A percentile compares a stretch with the other conserved stretches of the same genome.
phyloP scores from a whole-genome alignment of 2,113 vertebrate genomes.

The Crypturellus undulatus region DNA sequence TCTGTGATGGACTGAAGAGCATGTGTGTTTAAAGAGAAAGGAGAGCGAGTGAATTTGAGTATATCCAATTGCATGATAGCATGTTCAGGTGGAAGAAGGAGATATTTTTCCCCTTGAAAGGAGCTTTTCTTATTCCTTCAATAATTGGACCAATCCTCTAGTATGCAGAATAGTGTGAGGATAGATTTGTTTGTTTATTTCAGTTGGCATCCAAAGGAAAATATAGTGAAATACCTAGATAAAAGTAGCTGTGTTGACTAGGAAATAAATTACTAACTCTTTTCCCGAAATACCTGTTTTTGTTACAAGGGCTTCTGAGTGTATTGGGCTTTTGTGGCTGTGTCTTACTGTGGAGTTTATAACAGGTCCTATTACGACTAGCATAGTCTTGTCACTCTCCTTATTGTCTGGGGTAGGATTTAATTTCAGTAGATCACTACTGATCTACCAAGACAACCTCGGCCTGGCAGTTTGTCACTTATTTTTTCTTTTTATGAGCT shows the following conservation, averaged over 20 bases:
- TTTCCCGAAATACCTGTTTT: not conserved
- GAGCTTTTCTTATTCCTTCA: not conserved
- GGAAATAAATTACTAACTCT: not conserved
- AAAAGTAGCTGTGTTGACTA: not conserved
- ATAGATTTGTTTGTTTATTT: not conserved
- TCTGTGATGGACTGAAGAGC: not conserved
- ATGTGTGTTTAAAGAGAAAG: not conserved
- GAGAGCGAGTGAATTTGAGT: not conserved
- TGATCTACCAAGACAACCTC: conserved; percentile 28
- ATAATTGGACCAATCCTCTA: not conserved
- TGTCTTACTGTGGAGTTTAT: not conserved
- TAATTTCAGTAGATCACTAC: conserved; percentile 19
- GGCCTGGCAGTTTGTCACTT: conserved; percentile 33
- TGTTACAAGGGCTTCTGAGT: not conserved
- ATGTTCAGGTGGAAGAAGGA: not conserved
- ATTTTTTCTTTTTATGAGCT: conserved; percentile 9
- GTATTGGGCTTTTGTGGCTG: not conserved
- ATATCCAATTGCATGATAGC: not conserved
- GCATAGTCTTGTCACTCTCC: not conserved
- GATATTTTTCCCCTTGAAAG: not conserved
- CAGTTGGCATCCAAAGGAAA: not conserved
- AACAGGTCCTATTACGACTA: not conserved
- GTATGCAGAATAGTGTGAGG: not conserved
- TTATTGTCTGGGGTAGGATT: not conserved
- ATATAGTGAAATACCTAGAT: not conserved